Base-by-base conservation (phyloP, 2,888 invertebrate genomes). In the Platycnemis pennipes region DNA sequence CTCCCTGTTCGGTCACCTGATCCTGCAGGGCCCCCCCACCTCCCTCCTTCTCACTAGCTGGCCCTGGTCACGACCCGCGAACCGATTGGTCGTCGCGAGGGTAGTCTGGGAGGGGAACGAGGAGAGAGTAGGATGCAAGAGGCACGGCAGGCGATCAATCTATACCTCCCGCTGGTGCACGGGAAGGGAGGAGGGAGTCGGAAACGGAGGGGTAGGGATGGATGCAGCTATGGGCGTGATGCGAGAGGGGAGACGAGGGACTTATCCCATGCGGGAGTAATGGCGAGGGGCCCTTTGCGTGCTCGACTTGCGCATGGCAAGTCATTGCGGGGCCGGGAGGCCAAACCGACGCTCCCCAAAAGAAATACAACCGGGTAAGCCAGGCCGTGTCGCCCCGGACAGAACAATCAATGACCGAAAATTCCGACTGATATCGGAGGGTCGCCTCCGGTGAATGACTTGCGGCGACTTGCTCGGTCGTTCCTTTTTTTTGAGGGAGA, bases 41-140 rank as follows among this genome's bases (percentile, higher is more conserved):
- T n/a, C n/a, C n/a, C n/a, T n/a, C n/a, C n/a, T n/a, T n/a, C n/a
- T n/a, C n/a, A n/a, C n/a, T n/a, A 16, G 77, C 77, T 26, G 77
- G 77, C 37, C 77, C 77, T 77, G 77, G 77, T 77, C 77, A 77
- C 77, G 77, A 77, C 77, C 77, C 77, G 31, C 77, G 77, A 77
- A 77, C 77, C 77, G 77, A 77, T 77, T 77, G 77, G 77, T 37
- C 77, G 77, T 77, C 77, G 31, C 77, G 26, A 77, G 77, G 77
- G 77, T 31, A 37, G 31, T 31, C 77, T 19, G 37, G 13, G 37
- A 37, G 77, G 63, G 63, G 19, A 5, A n/a, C 1, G 77, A 77
- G 37, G 63, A n/a, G 63, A n/a, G 63, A 63, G 63, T 63, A n/a
- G 63, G 77, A 77, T 77, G 77, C 77, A n/a, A 26, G 77, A 77